phyloP scores from a whole-genome alignment of 2,797 vertebrate genomes.

The Coregonus sp. region DNA sequence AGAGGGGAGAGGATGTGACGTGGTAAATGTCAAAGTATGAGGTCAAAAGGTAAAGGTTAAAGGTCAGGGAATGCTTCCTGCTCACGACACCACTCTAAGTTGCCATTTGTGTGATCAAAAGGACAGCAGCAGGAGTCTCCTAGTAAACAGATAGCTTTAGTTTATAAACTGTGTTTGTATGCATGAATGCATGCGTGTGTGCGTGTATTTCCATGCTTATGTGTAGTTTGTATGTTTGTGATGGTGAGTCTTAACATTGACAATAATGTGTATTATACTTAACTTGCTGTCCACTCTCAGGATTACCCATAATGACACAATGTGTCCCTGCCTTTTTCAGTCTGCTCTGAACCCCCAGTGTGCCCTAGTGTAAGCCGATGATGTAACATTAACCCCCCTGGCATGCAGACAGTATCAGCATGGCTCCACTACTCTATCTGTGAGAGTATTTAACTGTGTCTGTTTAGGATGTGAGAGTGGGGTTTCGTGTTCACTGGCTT shows the following conservation, averaged over 20 bases:
- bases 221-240: background rate
- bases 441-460: conserved; percentile 2
- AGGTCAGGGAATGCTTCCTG: background rate
- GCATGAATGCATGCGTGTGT: conserved; percentile 1
- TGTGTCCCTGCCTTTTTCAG: background rate
- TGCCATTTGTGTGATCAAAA: background rate
- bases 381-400: conserved; percentile 4
- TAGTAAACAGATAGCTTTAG: background rate
- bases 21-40: conserved; percentile 22
- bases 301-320: background rate
- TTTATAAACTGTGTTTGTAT: background rate
- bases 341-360: conserved; percentile 2
- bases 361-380: background rate
- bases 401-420: conserved; percentile 9
- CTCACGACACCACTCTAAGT: background rate
- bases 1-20: conserved; percentile 37
- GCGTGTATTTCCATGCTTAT: background rate
- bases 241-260: too few species aligned
- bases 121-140: background rate
- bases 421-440: background rate
- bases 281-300: background rate
- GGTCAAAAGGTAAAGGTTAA: background rate
- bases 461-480: background rate
- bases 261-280: background rate
- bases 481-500: conserved; percentile 28